Percentiles rank a stretch among this genome's conserved stretches.
These are phyloP conservation scores for Pandion haliaetus DNA, from an alignment of 2,113 vertebrate species.

Conservation along the genomic window DNA sequence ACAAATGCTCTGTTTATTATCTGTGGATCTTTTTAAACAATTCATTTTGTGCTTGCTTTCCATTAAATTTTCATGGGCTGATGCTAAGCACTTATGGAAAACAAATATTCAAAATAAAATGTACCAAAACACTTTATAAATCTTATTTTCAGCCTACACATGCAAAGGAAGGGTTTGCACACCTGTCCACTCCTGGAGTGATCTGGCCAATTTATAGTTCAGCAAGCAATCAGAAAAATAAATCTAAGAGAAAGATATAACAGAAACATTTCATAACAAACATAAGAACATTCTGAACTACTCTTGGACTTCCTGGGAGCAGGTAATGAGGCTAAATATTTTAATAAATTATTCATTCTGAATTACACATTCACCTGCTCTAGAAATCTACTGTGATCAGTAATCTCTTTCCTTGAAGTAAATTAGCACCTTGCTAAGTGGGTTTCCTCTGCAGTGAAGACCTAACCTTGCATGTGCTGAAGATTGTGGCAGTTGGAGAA, in stretches of 20 bases:
- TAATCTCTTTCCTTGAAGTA: background rate
- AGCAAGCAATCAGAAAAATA: background rate
- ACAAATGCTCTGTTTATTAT: background rate
- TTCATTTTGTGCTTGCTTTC: background rate
- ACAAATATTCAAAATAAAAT: background rate
- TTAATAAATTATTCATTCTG: background rate
- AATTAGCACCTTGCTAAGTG: background rate
- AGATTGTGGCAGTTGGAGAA: background rate
- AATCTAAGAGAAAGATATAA: background rate
- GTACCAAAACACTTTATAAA: background rate
- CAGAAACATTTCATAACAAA: background rate
- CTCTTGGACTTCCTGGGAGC: background rate
- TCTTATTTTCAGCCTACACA: background rate
- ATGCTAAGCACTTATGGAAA: background rate
- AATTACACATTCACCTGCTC: background rate
- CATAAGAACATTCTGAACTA: background rate
- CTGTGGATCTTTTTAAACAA: background rate
- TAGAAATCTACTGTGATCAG: constrained; percentile 18
- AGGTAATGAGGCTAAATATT: background rate
- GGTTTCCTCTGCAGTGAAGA: background rate
- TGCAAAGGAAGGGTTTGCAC: background rate
- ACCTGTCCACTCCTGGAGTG: background rate
- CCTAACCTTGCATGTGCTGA: background rate
- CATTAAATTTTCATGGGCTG: background rate
- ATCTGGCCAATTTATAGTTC: background rate